Evolutionary conservation across 2,113 vertebrate species (phyloP).

Genomic region (Falcunculus frontatus): DNA sequence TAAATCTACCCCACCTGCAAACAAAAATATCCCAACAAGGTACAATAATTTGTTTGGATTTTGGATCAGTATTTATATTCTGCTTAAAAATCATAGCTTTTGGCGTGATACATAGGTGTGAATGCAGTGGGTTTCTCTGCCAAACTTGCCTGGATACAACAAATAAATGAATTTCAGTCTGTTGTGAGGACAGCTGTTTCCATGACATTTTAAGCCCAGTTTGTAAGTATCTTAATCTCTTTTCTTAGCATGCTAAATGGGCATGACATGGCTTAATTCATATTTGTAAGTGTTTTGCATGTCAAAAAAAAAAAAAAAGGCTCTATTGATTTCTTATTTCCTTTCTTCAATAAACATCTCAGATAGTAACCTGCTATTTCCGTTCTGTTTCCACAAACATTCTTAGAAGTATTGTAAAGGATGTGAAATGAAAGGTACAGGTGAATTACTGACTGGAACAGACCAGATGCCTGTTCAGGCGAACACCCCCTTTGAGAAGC

Average conservation of each 20-base stretch:
- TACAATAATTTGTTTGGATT: not conserved
- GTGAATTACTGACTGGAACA: not conserved
- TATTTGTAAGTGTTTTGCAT: not conserved
- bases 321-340: not conserved
- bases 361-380: not conserved
- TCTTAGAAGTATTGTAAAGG: not conserved
- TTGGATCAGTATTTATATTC: not conserved
- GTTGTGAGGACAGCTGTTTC: not conserved
- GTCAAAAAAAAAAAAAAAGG: not conserved
- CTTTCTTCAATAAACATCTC: not conserved
- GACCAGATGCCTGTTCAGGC: not conserved
- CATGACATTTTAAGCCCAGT: not conserved
- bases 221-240: not conserved
- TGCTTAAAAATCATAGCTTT: not conserved
- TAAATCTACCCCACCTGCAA: not conserved
- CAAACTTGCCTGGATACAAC: not conserved
- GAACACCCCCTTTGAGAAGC: not conserved
- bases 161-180: not conserved
- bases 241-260: not conserved
- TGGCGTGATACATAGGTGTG: not conserved
- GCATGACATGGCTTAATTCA: not conserved
- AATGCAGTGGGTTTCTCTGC: not conserved
- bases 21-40: not conserved
- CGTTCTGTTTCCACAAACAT: not conserved
- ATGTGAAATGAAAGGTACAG: not conserved